phyloP scores from a whole-genome alignment of 2,113 vertebrate species.

The Indri indri region DNA sequence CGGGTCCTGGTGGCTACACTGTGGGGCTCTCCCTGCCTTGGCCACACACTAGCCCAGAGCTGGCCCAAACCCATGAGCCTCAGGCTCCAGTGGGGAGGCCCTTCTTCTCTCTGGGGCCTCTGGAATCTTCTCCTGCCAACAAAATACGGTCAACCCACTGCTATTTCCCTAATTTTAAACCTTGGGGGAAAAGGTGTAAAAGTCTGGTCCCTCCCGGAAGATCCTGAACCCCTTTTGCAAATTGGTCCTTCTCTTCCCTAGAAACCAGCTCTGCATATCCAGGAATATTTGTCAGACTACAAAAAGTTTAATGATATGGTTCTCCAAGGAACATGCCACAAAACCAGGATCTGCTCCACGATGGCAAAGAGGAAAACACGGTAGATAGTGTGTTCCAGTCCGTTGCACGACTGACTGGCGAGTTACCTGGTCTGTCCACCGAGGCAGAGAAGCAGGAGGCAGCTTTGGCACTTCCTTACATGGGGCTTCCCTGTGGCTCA shows the following conservation, averaged over 20 bases:
- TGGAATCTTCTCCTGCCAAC: background rate
- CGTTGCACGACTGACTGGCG: background rate
- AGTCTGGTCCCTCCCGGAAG: background rate
- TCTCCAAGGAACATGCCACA: background rate
- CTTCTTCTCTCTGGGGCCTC: background rate
- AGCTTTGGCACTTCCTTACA: accelerated
- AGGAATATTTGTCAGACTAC: background rate
- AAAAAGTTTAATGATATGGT: background rate
- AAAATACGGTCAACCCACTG: background rate
- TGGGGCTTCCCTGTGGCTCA: background rate
- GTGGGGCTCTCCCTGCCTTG: background rate
- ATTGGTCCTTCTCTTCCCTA: background rate
- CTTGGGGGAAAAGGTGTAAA: background rate
- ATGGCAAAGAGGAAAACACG: background rate
- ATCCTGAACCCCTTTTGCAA: background rate
- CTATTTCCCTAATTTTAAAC: background rate
- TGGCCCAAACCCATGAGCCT: background rate
- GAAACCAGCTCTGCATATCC: background rate
- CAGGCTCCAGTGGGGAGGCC: background rate
- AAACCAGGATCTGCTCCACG: background rate
- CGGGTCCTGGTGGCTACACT: accelerated
- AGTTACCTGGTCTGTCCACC: background rate
- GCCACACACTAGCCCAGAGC: background rate
- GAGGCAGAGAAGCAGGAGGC: background rate
- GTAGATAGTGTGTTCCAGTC: no score